Conservation (phyloP, 2,888 invertebrate genomes). For the Tetrapedia diversipes region DNA sequence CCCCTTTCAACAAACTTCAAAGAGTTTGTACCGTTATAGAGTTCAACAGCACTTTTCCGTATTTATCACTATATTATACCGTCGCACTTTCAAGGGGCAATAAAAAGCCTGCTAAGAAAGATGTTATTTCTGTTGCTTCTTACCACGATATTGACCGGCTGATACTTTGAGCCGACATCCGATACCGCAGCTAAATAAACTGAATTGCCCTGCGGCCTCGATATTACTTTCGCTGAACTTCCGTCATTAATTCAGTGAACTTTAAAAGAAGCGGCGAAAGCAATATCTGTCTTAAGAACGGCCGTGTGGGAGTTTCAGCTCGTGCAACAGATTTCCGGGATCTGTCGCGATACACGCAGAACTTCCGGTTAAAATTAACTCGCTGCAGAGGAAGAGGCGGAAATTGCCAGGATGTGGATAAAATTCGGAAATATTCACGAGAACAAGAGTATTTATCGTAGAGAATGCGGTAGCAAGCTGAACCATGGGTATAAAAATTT, state of each 20-base stretch:
- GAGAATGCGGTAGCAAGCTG: too few relatives aligned
- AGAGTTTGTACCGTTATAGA: background rate
- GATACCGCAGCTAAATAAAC: slow-evolving; percentile 63
- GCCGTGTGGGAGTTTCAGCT: background rate
- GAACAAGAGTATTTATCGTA: too few relatives aligned
- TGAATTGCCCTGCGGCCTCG: slow-evolving; percentile 47
- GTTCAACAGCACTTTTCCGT: background rate
- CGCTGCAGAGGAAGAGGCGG: too few relatives aligned
- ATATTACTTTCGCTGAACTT: slow-evolving; percentile 68
- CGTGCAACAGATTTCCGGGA: slow-evolving; percentile 36
- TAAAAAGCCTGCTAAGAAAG: slow-evolving; percentile 34
- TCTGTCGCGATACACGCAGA: background rate
- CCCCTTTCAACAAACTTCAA: background rate
- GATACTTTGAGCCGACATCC: slow-evolving; percentile 40
- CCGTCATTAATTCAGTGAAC: slow-evolving; percentile 63
- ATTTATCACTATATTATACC: slow-evolving; percentile 25
- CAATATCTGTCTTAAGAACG: slow-evolving; percentile 59
- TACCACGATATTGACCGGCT: slow-evolving; percentile 34
- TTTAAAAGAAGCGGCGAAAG: slow-evolving; percentile 57
- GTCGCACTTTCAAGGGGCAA: slow-evolving; percentile 15
- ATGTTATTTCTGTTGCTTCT: slow-evolving; percentile 43
- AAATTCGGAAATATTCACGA: too few relatives aligned
- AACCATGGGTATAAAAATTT: too few relatives aligned
- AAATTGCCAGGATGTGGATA: background rate
- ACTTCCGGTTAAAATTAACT: slow-evolving; percentile 5